Percentiles rank a stretch among this genome's conserved stretches.
These are phyloP conservation scores for Clupea harengus DNA, from an alignment of 2,113 vertebrate species.

Conservation along the genomic window DNA sequence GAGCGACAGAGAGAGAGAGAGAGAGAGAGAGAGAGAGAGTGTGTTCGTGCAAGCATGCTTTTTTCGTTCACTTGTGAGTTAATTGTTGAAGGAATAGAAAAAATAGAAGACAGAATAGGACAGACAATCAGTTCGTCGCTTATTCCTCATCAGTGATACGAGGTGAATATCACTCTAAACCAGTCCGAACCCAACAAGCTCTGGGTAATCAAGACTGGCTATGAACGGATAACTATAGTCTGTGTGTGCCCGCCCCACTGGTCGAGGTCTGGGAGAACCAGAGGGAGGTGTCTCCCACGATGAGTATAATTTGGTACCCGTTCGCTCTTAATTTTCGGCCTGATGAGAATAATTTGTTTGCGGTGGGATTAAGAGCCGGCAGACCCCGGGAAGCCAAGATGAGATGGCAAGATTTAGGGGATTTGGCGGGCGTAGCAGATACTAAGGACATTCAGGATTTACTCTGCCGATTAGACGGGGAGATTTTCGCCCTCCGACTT, in stretches of 20 bases:
- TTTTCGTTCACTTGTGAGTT: neutral
- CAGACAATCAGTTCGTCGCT: neutral
- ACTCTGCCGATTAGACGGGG: conserved; percentile 69
- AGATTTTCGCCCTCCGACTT: conserved; percentile 41
- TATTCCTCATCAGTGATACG: neutral
- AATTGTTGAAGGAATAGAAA: neutral
- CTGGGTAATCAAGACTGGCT: neutral
- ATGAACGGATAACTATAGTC: neutral
- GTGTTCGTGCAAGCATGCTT: neutral
- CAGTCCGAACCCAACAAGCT: neutral
- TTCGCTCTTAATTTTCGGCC: conserved; percentile 52
- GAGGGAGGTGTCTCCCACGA: neutral
- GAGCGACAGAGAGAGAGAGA: neutral
- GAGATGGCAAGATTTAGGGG: conserved; percentile 75
- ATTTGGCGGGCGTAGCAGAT: conserved; percentile 67
- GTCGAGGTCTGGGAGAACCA: neutral
- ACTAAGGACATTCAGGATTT: conserved; percentile 72
- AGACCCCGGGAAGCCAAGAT: conserved; percentile 67
- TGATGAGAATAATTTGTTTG: conserved; percentile 74
- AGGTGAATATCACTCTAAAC: neutral
- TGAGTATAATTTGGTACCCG: neutral
- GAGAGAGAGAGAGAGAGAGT: neutral
- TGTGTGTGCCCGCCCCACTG: neutral
- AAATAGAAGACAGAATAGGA: neutral
- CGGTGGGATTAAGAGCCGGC: conserved; percentile 65